Base-by-base conservation (phyloP, 2,797 vertebrate genomes). In the Semotilus atromaculatus region DNA sequence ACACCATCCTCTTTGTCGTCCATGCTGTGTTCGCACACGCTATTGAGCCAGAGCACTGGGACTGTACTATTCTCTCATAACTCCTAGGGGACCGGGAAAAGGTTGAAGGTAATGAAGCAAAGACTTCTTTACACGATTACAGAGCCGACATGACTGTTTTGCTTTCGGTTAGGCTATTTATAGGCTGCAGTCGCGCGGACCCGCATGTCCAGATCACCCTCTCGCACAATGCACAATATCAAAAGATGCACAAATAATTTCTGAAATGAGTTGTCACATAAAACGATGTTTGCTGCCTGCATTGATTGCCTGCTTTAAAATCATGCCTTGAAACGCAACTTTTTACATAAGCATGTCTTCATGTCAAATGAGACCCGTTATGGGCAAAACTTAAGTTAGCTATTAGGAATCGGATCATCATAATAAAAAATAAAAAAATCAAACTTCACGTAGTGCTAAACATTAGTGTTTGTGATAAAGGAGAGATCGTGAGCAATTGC, bases 81-180 rank as follows among this genome's bases (percentile, higher is more conserved):
- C 45, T 38, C 8, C 23, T 21, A 36, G 62, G 40, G 45, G 18
- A 45, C 60, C 66, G 16, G 26, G 64, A 34, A 34, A 34, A 55
- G 36, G 8, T 13, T 70, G 4, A 70, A 84, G 82, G 82, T 84
- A 84, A 78, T 9, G 19, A 18, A 36, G 48, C 14, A 55, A 34
- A n/a, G 19, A 31, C 73, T 53, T 2, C 11, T 45, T 78, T 40
- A 66, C 21, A 23, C 5, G 13, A 5, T 48, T 66, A 7, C 10
- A 66, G 2, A 4, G 14, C 14, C 3, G 5, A 3, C 36, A 0
- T n/a, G 51, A 55, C 38, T 26, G 4, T 72, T 72, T 43, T 4
- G 16, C 43, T 40, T 68, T 51, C 16, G 31, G 3, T 38, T n/a
- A 4, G 21, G 23, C 11, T 13, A 36, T 45, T 74, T 55, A 75